Conservation (phyloP, 2,113 vertebrate genomes). For the Malaclemys terrapin region DNA sequence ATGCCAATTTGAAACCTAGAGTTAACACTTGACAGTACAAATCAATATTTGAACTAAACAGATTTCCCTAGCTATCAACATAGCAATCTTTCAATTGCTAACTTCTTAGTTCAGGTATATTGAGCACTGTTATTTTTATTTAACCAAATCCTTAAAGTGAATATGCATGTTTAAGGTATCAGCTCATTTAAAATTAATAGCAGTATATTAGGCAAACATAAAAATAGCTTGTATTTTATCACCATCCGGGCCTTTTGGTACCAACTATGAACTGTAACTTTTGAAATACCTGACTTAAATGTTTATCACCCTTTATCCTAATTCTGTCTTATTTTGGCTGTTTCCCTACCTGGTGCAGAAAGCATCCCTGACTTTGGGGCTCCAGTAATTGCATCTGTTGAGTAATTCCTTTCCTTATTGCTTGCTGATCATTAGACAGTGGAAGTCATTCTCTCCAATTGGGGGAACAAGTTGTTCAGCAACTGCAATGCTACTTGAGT, state of each 20-base stretch:
- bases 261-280: not conserved
- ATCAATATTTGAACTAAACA: not conserved
- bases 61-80: not conserved
- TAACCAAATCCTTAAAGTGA: not conserved
- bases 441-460: not conserved
- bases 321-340: not conserved
- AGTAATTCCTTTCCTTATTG: not conserved
- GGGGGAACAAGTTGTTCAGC: not conserved
- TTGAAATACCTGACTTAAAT: not conserved
- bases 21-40: no score
- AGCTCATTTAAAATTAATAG: not conserved
- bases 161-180: not conserved
- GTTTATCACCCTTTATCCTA: not conserved
- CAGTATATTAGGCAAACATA: not conserved
- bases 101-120: not conserved
- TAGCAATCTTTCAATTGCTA: not conserved
- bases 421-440: not conserved
- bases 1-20: no score
- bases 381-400: not conserved
- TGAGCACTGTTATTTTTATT: not conserved
- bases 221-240: not conserved
- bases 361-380: not conserved
- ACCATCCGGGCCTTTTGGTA: not conserved
- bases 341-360: not conserved
- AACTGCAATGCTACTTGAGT: not conserved